Evolutionary conservation across 2,888 invertebrate genomes (phyloP).

Genomic region (Junonia oenone): DNA sequence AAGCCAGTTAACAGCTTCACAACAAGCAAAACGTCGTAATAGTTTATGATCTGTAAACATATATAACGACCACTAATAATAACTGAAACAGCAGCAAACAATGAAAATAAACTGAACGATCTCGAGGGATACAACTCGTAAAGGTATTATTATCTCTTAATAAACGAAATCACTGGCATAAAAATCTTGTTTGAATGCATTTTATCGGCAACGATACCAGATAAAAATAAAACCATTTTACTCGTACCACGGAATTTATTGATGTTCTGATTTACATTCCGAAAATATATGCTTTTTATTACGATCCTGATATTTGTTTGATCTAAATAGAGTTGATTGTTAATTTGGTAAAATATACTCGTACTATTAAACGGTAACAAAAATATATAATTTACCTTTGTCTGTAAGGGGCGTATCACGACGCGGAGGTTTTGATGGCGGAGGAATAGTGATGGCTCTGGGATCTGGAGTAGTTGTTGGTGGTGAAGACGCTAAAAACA

Average conservation of each 20-base stretch:
- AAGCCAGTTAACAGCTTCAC: slow-evolving; percentile 66
- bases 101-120: slow-evolving; percentile 67
- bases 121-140: slow-evolving; percentile 62
- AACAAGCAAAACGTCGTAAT: slow-evolving; percentile 69
- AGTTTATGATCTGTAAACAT: slow-evolving; percentile 76
- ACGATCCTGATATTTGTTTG: slow-evolving; percentile 12
- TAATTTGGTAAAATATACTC: slow-evolving; percentile 1
- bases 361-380: too few relatives aligned
- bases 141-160: slow-evolving; percentile 78
- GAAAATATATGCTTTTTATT: slow-evolving; percentile 18
- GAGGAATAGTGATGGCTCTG: slow-evolving; percentile 77
- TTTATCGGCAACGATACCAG: slow-evolving; percentile 53
- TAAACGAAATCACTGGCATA: slow-evolving; percentile 65
- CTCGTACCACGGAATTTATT: slow-evolving; percentile 39
- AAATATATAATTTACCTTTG: too few relatives aligned
- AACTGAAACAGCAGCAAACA: slow-evolving; percentile 75
- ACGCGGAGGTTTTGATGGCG: slow-evolving; percentile 64
- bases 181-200: slow-evolving; percentile 65
- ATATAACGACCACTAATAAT: slow-evolving; percentile 75
- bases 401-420: slow-evolving; percentile 66
- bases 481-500: slow-evolving; percentile 86
- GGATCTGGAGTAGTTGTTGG: slow-evolving; percentile 90
- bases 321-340: not conserved
- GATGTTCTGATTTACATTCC: slow-evolving; percentile 23
- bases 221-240: slow-evolving; percentile 56